Evolutionary conservation across 2,113 vertebrate species (phyloP).

Genomic region (Taurulus bubalis): DNA sequence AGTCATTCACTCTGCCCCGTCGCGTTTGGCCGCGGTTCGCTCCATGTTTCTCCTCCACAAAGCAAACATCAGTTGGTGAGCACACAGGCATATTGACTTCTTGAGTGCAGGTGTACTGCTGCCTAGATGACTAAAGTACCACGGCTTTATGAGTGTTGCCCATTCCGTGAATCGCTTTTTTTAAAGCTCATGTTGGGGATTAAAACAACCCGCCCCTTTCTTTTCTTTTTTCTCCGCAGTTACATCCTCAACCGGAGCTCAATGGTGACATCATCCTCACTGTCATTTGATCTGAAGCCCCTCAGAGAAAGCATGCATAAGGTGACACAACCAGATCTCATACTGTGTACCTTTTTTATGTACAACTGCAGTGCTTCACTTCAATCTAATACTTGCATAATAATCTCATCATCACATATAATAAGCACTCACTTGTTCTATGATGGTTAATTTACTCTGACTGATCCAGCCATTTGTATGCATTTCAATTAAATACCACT

Average conservation of each 20-base stretch:
- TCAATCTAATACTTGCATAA: background rate
- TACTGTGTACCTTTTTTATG: background rate
- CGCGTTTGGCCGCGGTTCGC: constrained; percentile 79
- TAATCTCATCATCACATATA: background rate
- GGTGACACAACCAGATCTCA: constrained; percentile 61
- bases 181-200: constrained; percentile 8
- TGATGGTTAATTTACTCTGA: background rate
- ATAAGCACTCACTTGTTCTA: background rate
- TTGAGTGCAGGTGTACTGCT: constrained; percentile 27
- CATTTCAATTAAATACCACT: background rate
- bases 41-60: constrained; percentile 89
- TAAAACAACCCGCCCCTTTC: background rate
- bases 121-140: too few species aligned
- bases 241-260: constrained; percentile 85
- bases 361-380: background rate
- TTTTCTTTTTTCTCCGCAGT: constrained; percentile 69
- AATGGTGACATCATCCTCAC: constrained; percentile 80
- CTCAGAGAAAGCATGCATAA: constrained; percentile 54
- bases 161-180: background rate
- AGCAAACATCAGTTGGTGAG: constrained; percentile 87
- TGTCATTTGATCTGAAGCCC: constrained; percentile 82
- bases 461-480: background rate
- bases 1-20: constrained; percentile 82
- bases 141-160: background rate
- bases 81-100: constrained; percentile 17